Evolutionary conservation across 2,888 invertebrate species (phyloP).

Genomic region (Sicus ferrugineus): DNA sequence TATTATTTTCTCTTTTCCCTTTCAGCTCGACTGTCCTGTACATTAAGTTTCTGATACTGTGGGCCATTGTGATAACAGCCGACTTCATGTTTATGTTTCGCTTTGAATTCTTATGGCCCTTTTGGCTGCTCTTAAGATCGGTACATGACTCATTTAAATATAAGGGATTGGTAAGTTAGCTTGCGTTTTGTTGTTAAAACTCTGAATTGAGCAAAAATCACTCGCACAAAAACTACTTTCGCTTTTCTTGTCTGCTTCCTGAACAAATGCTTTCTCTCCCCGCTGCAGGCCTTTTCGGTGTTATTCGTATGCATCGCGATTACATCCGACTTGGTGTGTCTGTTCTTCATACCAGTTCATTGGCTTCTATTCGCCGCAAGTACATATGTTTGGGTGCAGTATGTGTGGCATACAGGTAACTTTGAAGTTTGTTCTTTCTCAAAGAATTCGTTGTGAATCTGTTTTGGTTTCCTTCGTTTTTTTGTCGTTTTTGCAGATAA

Average conservation of each 20-base stretch:
- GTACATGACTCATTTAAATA: constrained; percentile 98
- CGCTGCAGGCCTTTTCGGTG: constrained; percentile 95
- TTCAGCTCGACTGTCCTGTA: constrained; percentile 90
- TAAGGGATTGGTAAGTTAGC: constrained; percentile 86
- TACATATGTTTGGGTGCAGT: constrained; percentile 99
- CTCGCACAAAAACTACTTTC: no score
- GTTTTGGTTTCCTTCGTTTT: constrained; percentile 20
- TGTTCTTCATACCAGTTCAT: constrained; percentile 97
- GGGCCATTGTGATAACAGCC: constrained; percentile 92
- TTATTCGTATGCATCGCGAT: constrained; percentile 98
- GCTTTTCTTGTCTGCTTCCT: no score
- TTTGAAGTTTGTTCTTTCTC: no score
- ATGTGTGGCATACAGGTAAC: constrained; percentile 94
- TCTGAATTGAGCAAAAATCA: no score
- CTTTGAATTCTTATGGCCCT: constrained; percentile 99
- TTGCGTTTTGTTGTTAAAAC: not conserved
- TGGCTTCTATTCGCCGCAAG: constrained; percentile 98
- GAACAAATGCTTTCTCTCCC: no score
- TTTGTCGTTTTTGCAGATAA: constrained; percentile 70
- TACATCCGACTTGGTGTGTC: constrained; percentile 98
- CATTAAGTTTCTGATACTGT: constrained; percentile 93
- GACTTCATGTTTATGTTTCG: constrained; percentile 98
- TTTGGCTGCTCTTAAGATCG: constrained; percentile 94
- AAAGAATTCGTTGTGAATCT: not conserved
- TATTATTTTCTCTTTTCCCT: constrained; percentile 45